Evolutionary conservation across 2,113 vertebrate genomes (phyloP).

Genomic region (Labrus mixtus): DNA sequence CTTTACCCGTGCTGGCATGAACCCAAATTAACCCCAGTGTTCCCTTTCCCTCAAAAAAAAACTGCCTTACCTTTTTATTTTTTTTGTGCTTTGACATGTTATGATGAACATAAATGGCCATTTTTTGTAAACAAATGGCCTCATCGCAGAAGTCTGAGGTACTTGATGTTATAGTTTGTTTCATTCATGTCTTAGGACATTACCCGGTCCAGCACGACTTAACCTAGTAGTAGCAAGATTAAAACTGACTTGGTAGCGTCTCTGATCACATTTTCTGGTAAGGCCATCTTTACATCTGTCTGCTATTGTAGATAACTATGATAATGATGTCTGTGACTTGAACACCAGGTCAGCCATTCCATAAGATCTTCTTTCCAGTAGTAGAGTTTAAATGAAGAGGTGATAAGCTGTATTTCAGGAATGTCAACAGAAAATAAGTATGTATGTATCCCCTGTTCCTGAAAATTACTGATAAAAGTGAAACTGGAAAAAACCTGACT

Average conservation of each 20-base stretch:
- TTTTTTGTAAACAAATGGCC: constrained; percentile 1
- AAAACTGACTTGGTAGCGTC: constrained; percentile 53
- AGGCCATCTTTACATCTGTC: constrained; percentile 51
- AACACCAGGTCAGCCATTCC: constrained; percentile 56
- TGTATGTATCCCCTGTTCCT: constrained; percentile 53
- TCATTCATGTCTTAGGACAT: constrained; percentile 48
- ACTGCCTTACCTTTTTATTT: constrained; percentile 59
- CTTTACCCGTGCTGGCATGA: neutral
- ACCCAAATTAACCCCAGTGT: constrained; percentile 24
- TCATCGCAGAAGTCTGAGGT: constrained; percentile 42
- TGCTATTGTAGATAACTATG: constrained; percentile 65
- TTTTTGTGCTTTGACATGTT: constrained; percentile 42
- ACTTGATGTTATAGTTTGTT: constrained; percentile 39
- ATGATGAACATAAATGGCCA: constrained; percentile 22
- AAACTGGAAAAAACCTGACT: constrained; percentile 35
- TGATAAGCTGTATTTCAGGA: constrained; percentile 66
- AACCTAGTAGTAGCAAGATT: constrained; percentile 63
- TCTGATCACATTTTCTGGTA: constrained; percentile 50
- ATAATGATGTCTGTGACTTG: constrained; percentile 61
- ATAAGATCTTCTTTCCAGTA: constrained; percentile 52
- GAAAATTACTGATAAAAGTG: constrained; percentile 45
- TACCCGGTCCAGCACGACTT: constrained; percentile 59
- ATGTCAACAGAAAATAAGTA: constrained; percentile 54
- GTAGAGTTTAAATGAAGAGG: constrained; percentile 56
- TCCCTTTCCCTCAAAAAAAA: constrained; percentile 36